Percentiles rank a stretch among this genome's conserved stretches.
Evolutionary conservation across 64 coral and sea anemone species (phyloP).

Genomic region (Porites australiensis): DNA sequence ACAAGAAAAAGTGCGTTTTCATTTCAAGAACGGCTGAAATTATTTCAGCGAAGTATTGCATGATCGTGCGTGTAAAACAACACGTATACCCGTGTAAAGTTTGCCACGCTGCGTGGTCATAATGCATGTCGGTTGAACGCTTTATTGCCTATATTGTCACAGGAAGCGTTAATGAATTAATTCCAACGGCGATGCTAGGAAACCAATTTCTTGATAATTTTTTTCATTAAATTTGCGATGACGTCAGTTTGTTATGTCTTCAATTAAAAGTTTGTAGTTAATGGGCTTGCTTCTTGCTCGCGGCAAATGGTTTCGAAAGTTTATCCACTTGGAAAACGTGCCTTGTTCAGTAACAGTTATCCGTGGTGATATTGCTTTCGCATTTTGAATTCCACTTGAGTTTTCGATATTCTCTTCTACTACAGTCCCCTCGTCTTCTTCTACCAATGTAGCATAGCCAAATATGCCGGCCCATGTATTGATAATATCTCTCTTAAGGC

Average conservation of each 20-base stretch:
- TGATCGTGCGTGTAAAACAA: no score
- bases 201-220: not conserved
- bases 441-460: not conserved
- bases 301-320: not conserved
- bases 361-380: not conserved
- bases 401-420: not conserved
- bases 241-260: slow-evolving; percentile 25
- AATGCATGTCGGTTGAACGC: no score
- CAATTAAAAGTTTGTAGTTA: slow-evolving; percentile 25
- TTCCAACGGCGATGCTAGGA: not conserved
- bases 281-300: not conserved
- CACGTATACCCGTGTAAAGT: no score
- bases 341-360: not conserved
- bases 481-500: not conserved
- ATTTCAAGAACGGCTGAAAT: no score
- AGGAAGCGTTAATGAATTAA: slow-evolving; percentile 4
- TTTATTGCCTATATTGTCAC: not conserved
- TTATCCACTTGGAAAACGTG: not conserved
- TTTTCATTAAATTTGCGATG: not conserved
- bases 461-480: not conserved
- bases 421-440: not conserved
- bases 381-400: not conserved
- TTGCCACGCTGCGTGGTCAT: no score
- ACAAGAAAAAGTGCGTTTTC: no score
- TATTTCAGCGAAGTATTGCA: no score